phyloP scores from a whole-genome alignment of 2,888 invertebrate species.

The Nomada goodeniana region DNA sequence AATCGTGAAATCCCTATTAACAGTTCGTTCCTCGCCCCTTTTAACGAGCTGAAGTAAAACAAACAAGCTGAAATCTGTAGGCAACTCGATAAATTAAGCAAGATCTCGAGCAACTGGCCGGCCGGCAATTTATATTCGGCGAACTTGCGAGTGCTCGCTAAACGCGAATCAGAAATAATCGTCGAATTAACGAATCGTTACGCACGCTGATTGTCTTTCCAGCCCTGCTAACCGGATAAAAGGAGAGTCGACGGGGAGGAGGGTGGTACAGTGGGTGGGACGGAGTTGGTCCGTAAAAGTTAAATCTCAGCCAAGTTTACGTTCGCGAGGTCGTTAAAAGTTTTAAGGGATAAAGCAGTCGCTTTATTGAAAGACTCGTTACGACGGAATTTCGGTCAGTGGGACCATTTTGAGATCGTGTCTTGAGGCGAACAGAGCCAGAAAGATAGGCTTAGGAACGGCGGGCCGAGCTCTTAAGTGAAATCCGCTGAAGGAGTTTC shows the following conservation, averaged over 20 bases:
- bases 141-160: conserved; percentile 33
- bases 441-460: neutral
- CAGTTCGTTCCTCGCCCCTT: neutral
- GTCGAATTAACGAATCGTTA: conserved; percentile 54
- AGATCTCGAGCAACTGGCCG: conserved; percentile 15
- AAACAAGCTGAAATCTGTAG: conserved; percentile 9
- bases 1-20: conserved; percentile 34
- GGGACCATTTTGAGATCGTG: conserved; percentile 56
- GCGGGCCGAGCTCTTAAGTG: conserved; percentile 26
- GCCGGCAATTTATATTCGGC: conserved; percentile 8
- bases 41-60: conserved; percentile 33
- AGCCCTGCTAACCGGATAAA: neutral
- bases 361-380: conserved; percentile 66
- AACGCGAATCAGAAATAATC: conserved; percentile 57
- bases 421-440: conserved; percentile 23
- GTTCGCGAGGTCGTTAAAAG: conserved; percentile 65
- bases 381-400: conserved; percentile 57
- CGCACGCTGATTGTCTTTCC: conserved; percentile 52
- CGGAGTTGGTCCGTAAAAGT: conserved; percentile 51
- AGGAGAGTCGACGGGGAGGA: neutral
- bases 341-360: conserved; percentile 63
- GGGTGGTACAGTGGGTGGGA: neutral
- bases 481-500: conserved; percentile 27
- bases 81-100: conserved; percentile 43
- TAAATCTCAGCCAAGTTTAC: conserved; percentile 66